Evolutionary conservation across 1,140 invertebrate genomes (phyloP), one percentile per base, ranked within the genome.

Genomic region (Bombus vancouverensis): DNA sequence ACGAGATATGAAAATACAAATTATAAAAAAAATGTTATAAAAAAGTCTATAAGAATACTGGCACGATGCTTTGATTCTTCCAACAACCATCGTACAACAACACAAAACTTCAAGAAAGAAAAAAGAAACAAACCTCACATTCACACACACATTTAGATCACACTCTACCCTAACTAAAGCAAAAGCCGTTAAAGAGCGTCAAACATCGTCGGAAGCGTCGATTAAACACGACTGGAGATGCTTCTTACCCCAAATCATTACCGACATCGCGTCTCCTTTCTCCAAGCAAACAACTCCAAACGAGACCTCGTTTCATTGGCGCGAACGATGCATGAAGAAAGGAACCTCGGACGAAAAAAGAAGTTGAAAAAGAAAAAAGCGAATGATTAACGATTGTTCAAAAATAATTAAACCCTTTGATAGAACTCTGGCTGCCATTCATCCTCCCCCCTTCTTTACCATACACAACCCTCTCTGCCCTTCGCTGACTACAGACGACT

Each of bases 311-410:
- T 53, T 53, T 28, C 28, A 28, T 59, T 28, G 37, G 25, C 34
- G 22, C 10, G 70, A 34, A 57, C 18, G 47, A 53, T 53, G 47
- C 47, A 53, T 0, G 47, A 37, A 28, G 25, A 10, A 59, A 59
- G 32, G 13, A 4, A 39, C 2, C n/a, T 32, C 6, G 15, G 65
- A 18, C 1, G 13, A 59, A 59, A 59, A 39, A 37, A 8, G 18
- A 75, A 37, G 28, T 53, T 53, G 47, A 53, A 53, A 53, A 65
- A n/a, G 18, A 5, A 57, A 57, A 78, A 70, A 44, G 71, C 32
- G 66, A 85, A 80, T 80, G 83, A 80, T 85, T 47, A 72, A 85
- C 83, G 83, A 80, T 80, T 85, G 70, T 80, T 85, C 77, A n/a
- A 62, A 85, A 85, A 85, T 85, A 85, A 85, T 85, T 85, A 73